Evolutionary conservation across 1,140 invertebrate species (phyloP).

Genomic region (Caenorhabditis inopinata): DNA sequence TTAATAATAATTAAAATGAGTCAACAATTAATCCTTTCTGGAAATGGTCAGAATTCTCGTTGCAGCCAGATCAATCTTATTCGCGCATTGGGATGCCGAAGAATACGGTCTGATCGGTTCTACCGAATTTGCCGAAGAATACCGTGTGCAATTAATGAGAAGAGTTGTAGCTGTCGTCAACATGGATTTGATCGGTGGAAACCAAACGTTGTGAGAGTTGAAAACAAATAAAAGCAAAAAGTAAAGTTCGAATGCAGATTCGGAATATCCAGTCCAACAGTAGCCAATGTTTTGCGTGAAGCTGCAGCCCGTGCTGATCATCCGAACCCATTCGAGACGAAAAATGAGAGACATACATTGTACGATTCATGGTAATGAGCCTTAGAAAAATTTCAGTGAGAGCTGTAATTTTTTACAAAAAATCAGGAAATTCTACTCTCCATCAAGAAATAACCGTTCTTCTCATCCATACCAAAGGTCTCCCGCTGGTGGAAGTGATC

Average conservation of each 20-base stretch:
- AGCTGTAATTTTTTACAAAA: too few relatives aligned
- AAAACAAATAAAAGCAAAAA: background rate
- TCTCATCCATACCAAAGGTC: conserved; percentile 1
- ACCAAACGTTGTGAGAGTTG: conserved; percentile 52
- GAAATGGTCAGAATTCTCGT: conserved; percentile 62
- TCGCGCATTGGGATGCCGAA: conserved; percentile 70
- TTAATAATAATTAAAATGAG: too few relatives aligned
- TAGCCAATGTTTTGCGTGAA: background rate
- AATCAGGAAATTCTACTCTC: too few relatives aligned
- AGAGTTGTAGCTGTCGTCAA: conserved; percentile 61
- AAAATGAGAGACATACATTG: conserved; percentile 20
- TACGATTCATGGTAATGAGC: conserved; percentile 46
- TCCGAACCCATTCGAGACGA: background rate
- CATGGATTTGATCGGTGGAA: conserved; percentile 56
- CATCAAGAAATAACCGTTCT: background rate
- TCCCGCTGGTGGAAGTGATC: conserved; percentile 66
- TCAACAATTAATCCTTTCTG: background rate
- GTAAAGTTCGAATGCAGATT: background rate
- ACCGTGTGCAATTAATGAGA: conserved; percentile 51
- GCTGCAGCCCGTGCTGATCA: conserved; percentile 39
- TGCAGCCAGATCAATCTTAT: conserved; percentile 57
- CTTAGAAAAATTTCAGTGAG: too few relatives aligned
- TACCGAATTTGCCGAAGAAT: conserved; percentile 63
- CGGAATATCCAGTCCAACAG: conserved; percentile 20
- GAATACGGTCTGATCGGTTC: conserved; percentile 69